These are phyloP conservation scores for Calliscelio sp. DNA, from an alignment of 2,888 invertebrate species.

Conservation along the genomic window DNA sequence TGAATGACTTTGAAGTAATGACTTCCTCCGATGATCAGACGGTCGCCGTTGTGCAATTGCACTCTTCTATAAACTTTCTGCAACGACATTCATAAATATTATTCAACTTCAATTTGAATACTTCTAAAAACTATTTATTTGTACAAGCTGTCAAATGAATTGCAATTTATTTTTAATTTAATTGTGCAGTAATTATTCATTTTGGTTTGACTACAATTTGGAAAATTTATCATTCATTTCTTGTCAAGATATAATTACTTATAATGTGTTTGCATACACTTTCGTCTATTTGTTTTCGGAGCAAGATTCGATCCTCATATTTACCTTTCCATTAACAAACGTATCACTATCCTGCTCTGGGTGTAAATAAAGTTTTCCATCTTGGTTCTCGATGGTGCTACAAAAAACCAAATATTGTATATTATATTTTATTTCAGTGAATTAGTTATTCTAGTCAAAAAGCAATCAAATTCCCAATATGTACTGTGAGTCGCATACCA, in stretches of 20 bases:
- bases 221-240: too few relatives aligned
- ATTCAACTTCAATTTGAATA: too few relatives aligned
- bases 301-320: slow-evolving; percentile 9
- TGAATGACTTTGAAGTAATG: slow-evolving; percentile 88
- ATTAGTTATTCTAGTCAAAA: too few relatives aligned
- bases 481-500: too few relatives aligned
- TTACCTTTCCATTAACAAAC: slow-evolving; percentile 87
- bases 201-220: too few relatives aligned
- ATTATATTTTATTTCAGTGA: neutral
- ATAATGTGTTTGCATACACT: too few relatives aligned
- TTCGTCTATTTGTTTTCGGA: too few relatives aligned
- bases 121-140: neutral
- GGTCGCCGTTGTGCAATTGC: slow-evolving; percentile 87
- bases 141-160: too few relatives aligned
- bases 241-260: too few relatives aligned
- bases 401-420: slow-evolving; percentile 33
- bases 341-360: slow-evolving; percentile 87
- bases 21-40: slow-evolving; percentile 87
- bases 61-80: slow-evolving; percentile 85
- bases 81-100: neutral
- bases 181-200: too few relatives aligned
- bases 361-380: slow-evolving; percentile 85
- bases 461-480: too few relatives aligned
- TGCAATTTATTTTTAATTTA: too few relatives aligned
- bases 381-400: slow-evolving; percentile 87